Evolutionary conservation across 2,888 invertebrate species (phyloP), one percentile per base, ranked within the genome.

Genomic region (Slavum lentiscoides): DNA sequence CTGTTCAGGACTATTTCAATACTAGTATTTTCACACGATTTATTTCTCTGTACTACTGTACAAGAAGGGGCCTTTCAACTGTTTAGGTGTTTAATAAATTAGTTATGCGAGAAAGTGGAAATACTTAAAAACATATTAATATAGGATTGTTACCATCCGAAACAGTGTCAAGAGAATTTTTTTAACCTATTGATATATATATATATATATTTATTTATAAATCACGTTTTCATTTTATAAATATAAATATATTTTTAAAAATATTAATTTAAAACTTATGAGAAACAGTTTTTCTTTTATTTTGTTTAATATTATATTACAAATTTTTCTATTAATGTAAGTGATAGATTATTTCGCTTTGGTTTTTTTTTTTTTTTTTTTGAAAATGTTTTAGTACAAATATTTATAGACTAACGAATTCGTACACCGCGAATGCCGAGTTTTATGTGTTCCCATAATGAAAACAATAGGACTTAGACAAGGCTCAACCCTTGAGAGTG

Each of bases 401-500:
- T 77, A 43, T 77, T 77, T 77, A 77, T 77, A 77, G 77, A 77
- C 77, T 77, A 77, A 70, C 77, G 61, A 77, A 70, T 77, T 76
- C 76, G 76, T 61, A 69, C 68, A 49, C 62, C 69, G 13, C 49
- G 77, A 23, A 77, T 70, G 61, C 70, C 77, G 53, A 62, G 53
- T 77, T 61, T 70, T 70, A 61, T 74, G 62, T 77, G 77, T 77
- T 77, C 77, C 76, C 58, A 15, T 53, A 61, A 77, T 49, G 30
- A 66, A 75, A 75, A 67, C 39, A 58, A 67, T 67, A 75, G 66
- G 74, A 75, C 74, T 75, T 55, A 39, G 67, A 77, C 62, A 62
- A 61, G 69, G 70, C 61, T 70, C 68, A 49, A 61, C 1, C 49
- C n/a, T n/a, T n/a, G n/a, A n/a, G n/a, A n/a, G n/a, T n/a, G 8